These are phyloP conservation scores for Grapholita molesta DNA, from an alignment of 1,140 invertebrate species.

Conservation along the genomic window DNA sequence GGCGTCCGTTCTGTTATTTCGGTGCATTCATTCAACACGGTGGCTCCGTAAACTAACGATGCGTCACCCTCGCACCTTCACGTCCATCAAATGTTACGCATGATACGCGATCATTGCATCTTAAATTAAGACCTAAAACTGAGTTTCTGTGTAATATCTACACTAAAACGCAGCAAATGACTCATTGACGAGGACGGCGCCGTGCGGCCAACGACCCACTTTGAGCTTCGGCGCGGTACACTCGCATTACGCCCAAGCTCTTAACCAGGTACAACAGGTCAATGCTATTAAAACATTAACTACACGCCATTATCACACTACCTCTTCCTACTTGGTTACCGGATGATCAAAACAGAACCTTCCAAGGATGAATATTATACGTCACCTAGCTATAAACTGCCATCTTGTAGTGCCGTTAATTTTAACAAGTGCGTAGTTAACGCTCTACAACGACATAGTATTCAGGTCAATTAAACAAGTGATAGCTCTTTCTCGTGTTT, in stretches of 20 bases:
- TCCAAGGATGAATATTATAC: neutral
- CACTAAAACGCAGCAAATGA: slow-evolving; percentile 52
- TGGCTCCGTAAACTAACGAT: slow-evolving; percentile 43
- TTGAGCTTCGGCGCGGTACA: slow-evolving; percentile 40
- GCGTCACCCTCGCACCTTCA: slow-evolving; percentile 35
- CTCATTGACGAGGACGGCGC: slow-evolving; percentile 49
- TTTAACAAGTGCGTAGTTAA: neutral
- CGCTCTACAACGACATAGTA: neutral
- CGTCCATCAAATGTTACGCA: slow-evolving; percentile 21
- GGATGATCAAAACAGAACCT: neutral
- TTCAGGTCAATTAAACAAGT: slow-evolving; percentile 5
- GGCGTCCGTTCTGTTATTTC: slow-evolving; percentile 51
- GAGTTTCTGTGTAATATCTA: slow-evolving; percentile 31
- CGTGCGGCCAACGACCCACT: slow-evolving; percentile 72
- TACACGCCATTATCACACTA: slow-evolving; percentile 14
- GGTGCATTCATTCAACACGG: slow-evolving; percentile 56
- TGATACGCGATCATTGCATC: neutral
- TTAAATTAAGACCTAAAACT: neutral
- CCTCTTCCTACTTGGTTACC: neutral
- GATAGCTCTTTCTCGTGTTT: slow-evolving; percentile 12
- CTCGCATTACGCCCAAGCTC: slow-evolving; percentile 34
- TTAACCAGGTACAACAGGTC: slow-evolving; percentile 25
- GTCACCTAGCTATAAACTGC: neutral
- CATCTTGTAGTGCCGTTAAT: neutral
- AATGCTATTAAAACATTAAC: slow-evolving; percentile 29